Base-by-base conservation (phyloP, 2,888 invertebrate genomes). In the Eristalinus sepulchralis region DNA sequence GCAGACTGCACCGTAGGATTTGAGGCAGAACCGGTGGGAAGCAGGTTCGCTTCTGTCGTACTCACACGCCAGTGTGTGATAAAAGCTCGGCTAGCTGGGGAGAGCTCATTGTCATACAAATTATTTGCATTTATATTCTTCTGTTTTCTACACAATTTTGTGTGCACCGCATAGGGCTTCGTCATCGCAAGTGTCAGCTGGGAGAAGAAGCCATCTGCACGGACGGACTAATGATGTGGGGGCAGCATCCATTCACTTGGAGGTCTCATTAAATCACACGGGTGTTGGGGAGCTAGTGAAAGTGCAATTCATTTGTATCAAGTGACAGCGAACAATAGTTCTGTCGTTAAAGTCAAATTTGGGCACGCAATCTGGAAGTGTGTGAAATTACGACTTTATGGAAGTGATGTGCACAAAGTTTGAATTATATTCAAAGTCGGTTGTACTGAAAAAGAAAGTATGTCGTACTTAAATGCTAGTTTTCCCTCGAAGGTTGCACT, bases 101-200 rank as follows among this genome's bases (percentile, higher is more conserved):
- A 31, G 60, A 59, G 60, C 47, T 62, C 10, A 79, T 80, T 80
- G 80, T 84, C 75, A 53, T 70, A 70, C 36, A 76, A 71, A 68
- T 76, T 67, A 84, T 83, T 79, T 79, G 78, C 64, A 78, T 63
- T 79, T 75, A 34, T 83, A 68, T 64, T 27, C n/a, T 8, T 59
- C 47, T 47, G 47, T 47, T 80, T 66, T 47, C 10, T 3, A 60
- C 39, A 24, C 27, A 47, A 66, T 31, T 33, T 71, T 33, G 11
- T 71, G 22, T 22, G 55, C 80, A 55, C 34, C 36, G 36, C 24
- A 67, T n/a, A n/a, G n/a, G n/a, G n/a, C n/a, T n/a, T n/a, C n/a
- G n/a, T n/a, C 80, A 55, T 60, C 39, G 39, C 27, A 68, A 47
- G 53, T 55, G 39, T 33, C 34, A 34, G 47, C 22, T 34, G 17